These are phyloP conservation scores for Himantopus leucocephalus DNA, from an alignment of 2,113 vertebrate genomes.

Conservation along the genomic window DNA sequence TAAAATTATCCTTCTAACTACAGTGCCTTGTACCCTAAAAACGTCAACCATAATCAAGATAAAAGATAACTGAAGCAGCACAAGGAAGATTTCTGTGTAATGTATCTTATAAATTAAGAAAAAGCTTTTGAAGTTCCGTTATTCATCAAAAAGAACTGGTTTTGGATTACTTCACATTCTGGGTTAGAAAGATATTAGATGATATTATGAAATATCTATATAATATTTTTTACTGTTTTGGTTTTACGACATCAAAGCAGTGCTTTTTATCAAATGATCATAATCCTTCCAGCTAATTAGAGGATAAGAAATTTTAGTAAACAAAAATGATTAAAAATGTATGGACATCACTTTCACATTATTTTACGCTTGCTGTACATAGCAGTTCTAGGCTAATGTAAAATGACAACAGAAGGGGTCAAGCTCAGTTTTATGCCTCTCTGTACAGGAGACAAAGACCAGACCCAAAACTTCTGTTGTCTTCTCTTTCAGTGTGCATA, in stretches of 20 bases:
- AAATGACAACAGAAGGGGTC: background rate
- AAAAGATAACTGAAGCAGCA: slow-evolving; percentile 2
- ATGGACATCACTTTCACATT: background rate
- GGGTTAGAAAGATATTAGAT: background rate
- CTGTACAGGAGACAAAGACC: background rate
- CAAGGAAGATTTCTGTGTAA: background rate
- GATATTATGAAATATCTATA: background rate
- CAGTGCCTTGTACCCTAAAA: slow-evolving; percentile 32
- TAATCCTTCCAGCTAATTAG: background rate
- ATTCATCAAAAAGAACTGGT: slow-evolving; percentile 9
- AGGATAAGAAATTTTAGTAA: background rate
- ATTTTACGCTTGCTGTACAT: background rate
- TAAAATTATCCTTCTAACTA: slow-evolving; percentile 14
- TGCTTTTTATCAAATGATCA: background rate
- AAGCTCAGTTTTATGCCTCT: background rate
- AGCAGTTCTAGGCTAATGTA: background rate
- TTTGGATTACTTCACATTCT: background rate
- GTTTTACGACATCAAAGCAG: slow-evolving; percentile 1
- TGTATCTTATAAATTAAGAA: slow-evolving; percentile 32
- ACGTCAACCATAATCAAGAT: slow-evolving; percentile 19
- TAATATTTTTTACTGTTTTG: background rate
- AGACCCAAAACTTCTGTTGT: background rate
- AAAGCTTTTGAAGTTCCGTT: slow-evolving; percentile 23
- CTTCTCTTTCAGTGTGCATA: background rate
- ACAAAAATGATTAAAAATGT: background rate